Evolutionary conservation across 64 coral and sea anemone species (phyloP).

Genomic region (Montipora cactus): DNA sequence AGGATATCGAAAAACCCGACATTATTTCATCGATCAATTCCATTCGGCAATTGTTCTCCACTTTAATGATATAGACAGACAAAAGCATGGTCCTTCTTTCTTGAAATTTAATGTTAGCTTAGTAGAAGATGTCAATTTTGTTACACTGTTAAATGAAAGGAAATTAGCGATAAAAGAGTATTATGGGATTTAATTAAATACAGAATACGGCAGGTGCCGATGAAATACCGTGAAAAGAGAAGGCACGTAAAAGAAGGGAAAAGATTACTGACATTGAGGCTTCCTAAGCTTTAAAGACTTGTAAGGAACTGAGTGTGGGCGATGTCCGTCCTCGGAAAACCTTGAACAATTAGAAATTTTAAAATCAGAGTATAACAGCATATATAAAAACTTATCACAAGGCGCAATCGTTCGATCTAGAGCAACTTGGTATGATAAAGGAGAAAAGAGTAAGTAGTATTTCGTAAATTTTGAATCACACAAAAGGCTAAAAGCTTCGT

Average conservation of each 20-base stretch:
- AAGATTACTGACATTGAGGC: neutral
- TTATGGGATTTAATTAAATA: conserved; percentile 21
- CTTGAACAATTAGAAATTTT: conserved; percentile 4
- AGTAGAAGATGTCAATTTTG: conserved; percentile 11
- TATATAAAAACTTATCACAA: neutral
- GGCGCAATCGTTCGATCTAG: conserved; percentile 29
- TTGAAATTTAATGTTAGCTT: conserved; percentile 41
- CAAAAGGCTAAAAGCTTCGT: too few relatives aligned
- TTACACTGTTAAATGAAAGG: conserved; percentile 14
- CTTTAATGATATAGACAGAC: neutral
- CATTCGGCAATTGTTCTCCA: conserved; percentile 19
- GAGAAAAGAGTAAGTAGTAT: conserved; percentile 56
- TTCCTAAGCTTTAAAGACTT: neutral
- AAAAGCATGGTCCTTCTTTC: conserved; percentile 22
- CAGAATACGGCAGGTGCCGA: neutral
- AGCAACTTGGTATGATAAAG: conserved; percentile 43
- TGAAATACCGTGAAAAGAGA: neutral
- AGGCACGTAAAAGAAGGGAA: conserved; percentile 10
- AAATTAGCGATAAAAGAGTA: conserved; percentile 13
- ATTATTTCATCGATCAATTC: neutral
- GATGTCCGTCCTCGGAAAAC: neutral
- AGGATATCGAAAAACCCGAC: conserved; percentile 4
- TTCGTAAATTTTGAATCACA: conserved; percentile 13
- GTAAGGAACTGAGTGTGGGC: neutral
- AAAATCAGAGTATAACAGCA: conserved; percentile 29